Evolutionary conservation across 2,113 vertebrate species (phyloP).

Genomic region (Ptychochromis oligacanthus): DNA sequence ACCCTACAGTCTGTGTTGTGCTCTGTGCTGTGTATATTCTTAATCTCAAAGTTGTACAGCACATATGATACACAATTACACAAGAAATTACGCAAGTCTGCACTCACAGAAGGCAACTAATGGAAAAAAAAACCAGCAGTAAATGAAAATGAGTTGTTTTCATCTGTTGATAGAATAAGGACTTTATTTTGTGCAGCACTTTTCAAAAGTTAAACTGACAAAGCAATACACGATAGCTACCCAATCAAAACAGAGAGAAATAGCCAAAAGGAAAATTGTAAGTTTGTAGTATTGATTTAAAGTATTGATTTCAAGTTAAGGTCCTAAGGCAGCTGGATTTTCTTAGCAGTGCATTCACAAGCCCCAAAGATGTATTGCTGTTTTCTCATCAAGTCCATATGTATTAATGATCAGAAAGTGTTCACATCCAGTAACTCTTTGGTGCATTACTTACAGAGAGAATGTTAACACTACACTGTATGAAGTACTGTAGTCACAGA

Average conservation of each 20-base stretch:
- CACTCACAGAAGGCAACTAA: not conserved
- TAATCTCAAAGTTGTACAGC: not conserved
- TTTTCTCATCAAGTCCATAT: not conserved
- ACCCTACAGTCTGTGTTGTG: too few relatives aligned
- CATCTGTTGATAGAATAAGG: not conserved
- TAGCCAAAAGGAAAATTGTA: not conserved
- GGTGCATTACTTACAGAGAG: not conserved
- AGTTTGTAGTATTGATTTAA: not conserved
- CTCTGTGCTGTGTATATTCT: too few relatives aligned
- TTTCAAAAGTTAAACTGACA: constrained; percentile 3
- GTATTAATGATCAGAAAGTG: not conserved
- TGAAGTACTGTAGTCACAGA: not conserved
- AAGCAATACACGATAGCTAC: not conserved
- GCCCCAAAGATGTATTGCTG: not conserved
- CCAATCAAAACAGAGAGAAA: not conserved
- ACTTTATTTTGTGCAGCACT: not conserved
- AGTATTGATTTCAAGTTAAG: constrained; percentile 17
- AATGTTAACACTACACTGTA: not conserved
- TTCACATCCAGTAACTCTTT: not conserved
- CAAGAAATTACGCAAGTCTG: not conserved
- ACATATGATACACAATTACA: not conserved
- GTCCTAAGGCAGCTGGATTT: not conserved
- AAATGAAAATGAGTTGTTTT: not conserved
- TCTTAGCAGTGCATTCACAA: not conserved
- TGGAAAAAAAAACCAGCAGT: not conserved